Evolutionary conservation across 2,797 vertebrate species (phyloP).

Genomic region (Scarus forsteni): DNA sequence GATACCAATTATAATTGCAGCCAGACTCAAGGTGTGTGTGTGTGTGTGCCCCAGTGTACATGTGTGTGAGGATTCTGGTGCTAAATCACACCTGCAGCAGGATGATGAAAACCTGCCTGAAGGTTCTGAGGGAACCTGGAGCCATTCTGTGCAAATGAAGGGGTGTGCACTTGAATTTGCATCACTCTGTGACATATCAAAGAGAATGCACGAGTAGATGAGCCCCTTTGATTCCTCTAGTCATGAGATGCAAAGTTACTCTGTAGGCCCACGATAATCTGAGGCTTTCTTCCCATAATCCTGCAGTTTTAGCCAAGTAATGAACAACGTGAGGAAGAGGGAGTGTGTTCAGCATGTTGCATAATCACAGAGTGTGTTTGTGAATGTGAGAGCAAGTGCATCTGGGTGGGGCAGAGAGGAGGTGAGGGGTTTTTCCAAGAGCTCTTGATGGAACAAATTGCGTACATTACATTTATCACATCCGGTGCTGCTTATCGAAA

Average conservation of each 20-base stretch:
- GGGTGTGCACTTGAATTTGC: slow-evolving; percentile 69
- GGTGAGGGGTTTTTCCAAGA: slow-evolving; percentile 38
- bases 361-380: slow-evolving; percentile 48
- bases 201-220: slow-evolving; percentile 73
- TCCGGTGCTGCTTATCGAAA: slow-evolving; percentile 15
- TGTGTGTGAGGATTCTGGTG: slow-evolving; percentile 44
- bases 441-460: slow-evolving; percentile 47
- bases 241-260: slow-evolving; percentile 68
- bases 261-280: slow-evolving; percentile 68
- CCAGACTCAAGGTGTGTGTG: slow-evolving; percentile 48
- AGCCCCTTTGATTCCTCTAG: slow-evolving; percentile 64
- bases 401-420: slow-evolving; percentile 48
- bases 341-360: slow-evolving; percentile 61
- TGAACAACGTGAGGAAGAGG: slow-evolving; percentile 67
- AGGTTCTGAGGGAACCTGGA: slow-evolving; percentile 55
- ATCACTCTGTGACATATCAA: slow-evolving; percentile 76
- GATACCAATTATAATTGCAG: slow-evolving; percentile 65
- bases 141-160: slow-evolving; percentile 62
- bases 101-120: slow-evolving; percentile 71
- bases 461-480: slow-evolving; percentile 32
- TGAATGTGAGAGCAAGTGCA: slow-evolving; percentile 17
- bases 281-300: slow-evolving; percentile 71
- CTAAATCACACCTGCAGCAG: slow-evolving; percentile 63
- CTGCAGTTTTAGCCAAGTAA: slow-evolving; percentile 76
- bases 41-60: slow-evolving; percentile 10